Base-by-base conservation (phyloP, 2,113 vertebrate genomes). In the Sus scrofa region DNA sequence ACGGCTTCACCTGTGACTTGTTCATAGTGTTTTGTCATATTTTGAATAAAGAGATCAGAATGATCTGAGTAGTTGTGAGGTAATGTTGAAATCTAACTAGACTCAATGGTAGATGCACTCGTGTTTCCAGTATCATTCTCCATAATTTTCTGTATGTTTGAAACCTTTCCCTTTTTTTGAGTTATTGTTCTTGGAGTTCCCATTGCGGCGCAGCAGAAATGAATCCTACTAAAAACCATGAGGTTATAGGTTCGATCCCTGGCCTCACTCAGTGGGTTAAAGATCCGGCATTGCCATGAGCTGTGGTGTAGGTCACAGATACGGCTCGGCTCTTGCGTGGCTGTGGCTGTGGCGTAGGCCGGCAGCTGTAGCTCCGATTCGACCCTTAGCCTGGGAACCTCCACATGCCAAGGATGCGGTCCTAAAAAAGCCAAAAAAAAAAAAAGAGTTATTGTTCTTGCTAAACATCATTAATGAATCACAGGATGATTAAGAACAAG, bases 131-230 rank as follows among this genome's bases (percentile, higher is more conserved):
- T 62, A 20, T 74, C 16, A 34, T 70, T 88, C 34, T 73, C 60
- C 22, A n/a, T 71, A 44, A 6, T 62, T 90, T 90, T 78, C 32
- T 88, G 27, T 75, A 39, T n/a, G 7, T 56, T 74, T 71, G 83
- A 93, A 89, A 68, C 86, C 73, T 68, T 90, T 94, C 27, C 20
- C 63, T 96, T 71, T 84, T 44, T 73, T 44, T 6, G 19, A 75
- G 50, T 50, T 86, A 14, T 19, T 34, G 18, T 34, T 93, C 13
- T 65, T 91, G 3, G 44, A 44, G 44, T 44, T 44, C 44, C 44
- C 44, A 8, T 44, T 44, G 44, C 8, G 44, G 44, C 44, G 8
- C 44, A 44, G 44, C 44, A 44, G 44, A 44, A 44, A 44, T 44
- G 44, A 44, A 44, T 44, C 44, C 44, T 6, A 44, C 44, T 44